Conservation (phyloP, 2,888 invertebrate genomes). For the Athripsodes cinereus region DNA sequence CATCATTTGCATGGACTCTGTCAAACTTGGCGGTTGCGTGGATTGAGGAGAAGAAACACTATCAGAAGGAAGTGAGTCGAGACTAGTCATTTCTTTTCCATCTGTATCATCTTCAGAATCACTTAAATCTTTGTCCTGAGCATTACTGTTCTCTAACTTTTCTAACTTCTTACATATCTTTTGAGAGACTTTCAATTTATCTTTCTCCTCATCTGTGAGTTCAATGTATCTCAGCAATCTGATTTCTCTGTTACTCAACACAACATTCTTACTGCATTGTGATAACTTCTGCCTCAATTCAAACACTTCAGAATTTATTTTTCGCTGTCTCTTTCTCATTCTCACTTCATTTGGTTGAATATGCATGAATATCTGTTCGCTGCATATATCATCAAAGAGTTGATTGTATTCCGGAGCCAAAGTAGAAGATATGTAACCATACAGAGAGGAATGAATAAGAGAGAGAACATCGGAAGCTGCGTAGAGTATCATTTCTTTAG, state of each 20-base stretch:
- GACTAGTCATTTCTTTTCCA: slow-evolving; percentile 70
- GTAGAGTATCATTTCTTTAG: slow-evolving; percentile 87
- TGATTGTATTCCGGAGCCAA: slow-evolving; percentile 65
- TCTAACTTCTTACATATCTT: slow-evolving; percentile 91
- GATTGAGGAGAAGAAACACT: slow-evolving; percentile 68
- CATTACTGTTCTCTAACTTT: slow-evolving; percentile 74
- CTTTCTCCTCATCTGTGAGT: slow-evolving; percentile 87
- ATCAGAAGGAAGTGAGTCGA: slow-evolving; percentile 75
- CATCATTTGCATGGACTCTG: slow-evolving; percentile 86
- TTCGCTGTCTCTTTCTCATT: slow-evolving; percentile 79
- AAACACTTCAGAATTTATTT: slow-evolving; percentile 86
- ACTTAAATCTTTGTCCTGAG: slow-evolving; percentile 69
- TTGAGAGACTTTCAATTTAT: slow-evolving; percentile 82
- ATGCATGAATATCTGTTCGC: slow-evolving; percentile 81
- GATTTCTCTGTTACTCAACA: slow-evolving; percentile 87
- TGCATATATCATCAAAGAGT: slow-evolving; percentile 77
- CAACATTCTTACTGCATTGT: slow-evolving; percentile 78
- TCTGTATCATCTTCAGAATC: slow-evolving; percentile 69
- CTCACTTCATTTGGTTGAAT: slow-evolving; percentile 83
- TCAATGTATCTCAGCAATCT: slow-evolving; percentile 82
- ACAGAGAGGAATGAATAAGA: slow-evolving; percentile 79
- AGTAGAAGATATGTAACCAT: slow-evolving; percentile 59
- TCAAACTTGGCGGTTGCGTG: slow-evolving; percentile 74
- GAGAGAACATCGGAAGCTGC: slow-evolving; percentile 86
- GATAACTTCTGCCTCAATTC: slow-evolving; percentile 77